Evolutionary conservation across 2,888 invertebrate species (phyloP).

Genomic region (Lamellibrachia satsuma): DNA sequence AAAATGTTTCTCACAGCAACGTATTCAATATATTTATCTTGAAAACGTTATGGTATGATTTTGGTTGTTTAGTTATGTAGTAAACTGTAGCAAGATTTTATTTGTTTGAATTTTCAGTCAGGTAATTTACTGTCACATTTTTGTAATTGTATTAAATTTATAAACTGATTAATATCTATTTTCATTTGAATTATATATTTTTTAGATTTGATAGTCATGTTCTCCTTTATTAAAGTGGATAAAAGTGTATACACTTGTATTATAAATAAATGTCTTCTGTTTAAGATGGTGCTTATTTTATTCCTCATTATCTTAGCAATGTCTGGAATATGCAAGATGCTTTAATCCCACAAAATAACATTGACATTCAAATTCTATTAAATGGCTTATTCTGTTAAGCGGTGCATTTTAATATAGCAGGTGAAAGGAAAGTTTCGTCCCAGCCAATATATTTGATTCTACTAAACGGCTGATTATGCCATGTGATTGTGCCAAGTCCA

Average conservation of each 20-base stretch:
- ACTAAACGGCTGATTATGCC: no score
- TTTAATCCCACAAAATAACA: not conserved
- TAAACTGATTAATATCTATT: not conserved
- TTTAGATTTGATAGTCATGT: not conserved
- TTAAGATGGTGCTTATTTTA: not conserved
- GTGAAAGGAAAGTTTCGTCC: no score
- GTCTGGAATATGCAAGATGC: not conserved
- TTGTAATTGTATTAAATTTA: no score
- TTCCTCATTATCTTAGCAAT: not conserved
- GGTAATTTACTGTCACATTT: not conserved
- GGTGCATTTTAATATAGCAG: no score
- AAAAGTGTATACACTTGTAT: not conserved
- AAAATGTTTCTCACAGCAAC: not conserved
- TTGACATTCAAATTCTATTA: not conserved
- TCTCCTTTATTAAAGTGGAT: not conserved
- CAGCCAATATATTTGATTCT: no score
- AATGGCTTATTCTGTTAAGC: not conserved
- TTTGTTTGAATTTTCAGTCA: not conserved
- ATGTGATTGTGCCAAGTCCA: no score
- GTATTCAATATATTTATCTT: no score
- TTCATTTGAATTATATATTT: not conserved
- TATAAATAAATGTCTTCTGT: not conserved
- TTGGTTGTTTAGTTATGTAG: not conserved
- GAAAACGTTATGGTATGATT: no score
- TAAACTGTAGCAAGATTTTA: not conserved